A percentile compares a stretch with the other conserved stretches of the same genome.
These are phyloP conservation scores for Drosophila multiciliata DNA, from an alignment of 2,888 invertebrate genomes.

Conservation along the genomic window DNA sequence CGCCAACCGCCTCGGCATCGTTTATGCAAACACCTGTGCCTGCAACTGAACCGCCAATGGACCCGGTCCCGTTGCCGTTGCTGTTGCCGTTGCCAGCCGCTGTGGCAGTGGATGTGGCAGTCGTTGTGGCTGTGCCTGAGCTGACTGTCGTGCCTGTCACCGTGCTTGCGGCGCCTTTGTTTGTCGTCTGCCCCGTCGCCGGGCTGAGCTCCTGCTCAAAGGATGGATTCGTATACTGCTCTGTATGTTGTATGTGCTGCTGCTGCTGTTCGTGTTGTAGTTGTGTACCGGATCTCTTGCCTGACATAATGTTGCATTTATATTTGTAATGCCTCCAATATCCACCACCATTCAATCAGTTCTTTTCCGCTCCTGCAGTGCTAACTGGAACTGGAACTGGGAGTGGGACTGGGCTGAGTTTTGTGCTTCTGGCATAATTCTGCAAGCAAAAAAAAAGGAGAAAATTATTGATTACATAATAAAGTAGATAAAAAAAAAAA, in stretches of 20 bases:
- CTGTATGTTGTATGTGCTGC: constrained; percentile 46
- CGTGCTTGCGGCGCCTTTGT: constrained; percentile 12
- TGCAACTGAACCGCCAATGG: constrained; percentile 18
- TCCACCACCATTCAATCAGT: constrained; percentile 55
- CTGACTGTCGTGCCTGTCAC: constrained; percentile 34
- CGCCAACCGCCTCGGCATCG: constrained; percentile 59
- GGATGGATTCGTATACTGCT: constrained; percentile 81
- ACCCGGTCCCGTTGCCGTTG: constrained; percentile 12
- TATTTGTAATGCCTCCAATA: constrained; percentile 18
- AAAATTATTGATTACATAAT: not conserved
- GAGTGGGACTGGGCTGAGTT: not conserved
- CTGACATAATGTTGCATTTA: constrained; percentile 79
- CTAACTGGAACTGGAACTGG: not conserved
- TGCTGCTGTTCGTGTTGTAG: constrained; percentile 14
- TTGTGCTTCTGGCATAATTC: constrained; percentile 46
- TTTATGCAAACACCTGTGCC: constrained; percentile 29
- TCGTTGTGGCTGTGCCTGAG: constrained; percentile 2
- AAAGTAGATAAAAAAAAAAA: not conserved
- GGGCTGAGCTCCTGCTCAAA: constrained; percentile 72
- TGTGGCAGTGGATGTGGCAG: constrained; percentile 67
- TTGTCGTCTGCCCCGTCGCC: constrained; percentile 7
- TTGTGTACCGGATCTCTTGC: constrained; percentile 49
- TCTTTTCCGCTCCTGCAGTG: constrained; percentile 19
- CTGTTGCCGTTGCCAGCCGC: not conserved
- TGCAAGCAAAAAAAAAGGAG: constrained; percentile 23